Conservation (phyloP, 1,140 invertebrate species). For the Adelges cooleyi region DNA sequence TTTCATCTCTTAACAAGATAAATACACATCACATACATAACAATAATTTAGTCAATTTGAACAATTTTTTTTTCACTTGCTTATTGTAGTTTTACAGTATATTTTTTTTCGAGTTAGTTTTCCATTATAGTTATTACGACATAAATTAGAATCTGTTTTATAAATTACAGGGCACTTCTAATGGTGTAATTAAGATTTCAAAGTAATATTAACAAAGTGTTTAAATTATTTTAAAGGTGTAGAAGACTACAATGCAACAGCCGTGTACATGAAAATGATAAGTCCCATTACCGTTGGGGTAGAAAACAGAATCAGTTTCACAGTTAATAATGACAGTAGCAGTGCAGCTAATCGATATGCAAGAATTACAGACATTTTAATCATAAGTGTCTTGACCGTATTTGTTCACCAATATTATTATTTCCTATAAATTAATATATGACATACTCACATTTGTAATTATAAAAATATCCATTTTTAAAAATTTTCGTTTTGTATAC, state of each 20-base stretch:
- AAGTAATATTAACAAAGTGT: not conserved
- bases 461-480: not conserved
- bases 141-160: no score
- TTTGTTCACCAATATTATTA: not conserved
- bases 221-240: not conserved
- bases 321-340: not conserved
- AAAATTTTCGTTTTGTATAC: no score
- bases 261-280: not conserved
- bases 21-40: not conserved
- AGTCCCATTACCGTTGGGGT: conserved; percentile 1
- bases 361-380: not conserved
- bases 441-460: not conserved
- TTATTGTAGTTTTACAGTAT: not conserved
- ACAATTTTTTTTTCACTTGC: not conserved
- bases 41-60: not conserved
- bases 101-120: not conserved
- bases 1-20: not conserved
- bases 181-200: not conserved
- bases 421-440: not conserved
- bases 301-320: not conserved
- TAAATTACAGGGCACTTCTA: no score
- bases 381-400: not conserved
- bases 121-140: not conserved
- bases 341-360: not conserved
- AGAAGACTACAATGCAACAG: not conserved